Percentiles rank a stretch among this genome's conserved stretches.
Evolutionary conservation across 2,797 vertebrate genomes (phyloP).

Genomic region (Oreortyx pictus): DNA sequence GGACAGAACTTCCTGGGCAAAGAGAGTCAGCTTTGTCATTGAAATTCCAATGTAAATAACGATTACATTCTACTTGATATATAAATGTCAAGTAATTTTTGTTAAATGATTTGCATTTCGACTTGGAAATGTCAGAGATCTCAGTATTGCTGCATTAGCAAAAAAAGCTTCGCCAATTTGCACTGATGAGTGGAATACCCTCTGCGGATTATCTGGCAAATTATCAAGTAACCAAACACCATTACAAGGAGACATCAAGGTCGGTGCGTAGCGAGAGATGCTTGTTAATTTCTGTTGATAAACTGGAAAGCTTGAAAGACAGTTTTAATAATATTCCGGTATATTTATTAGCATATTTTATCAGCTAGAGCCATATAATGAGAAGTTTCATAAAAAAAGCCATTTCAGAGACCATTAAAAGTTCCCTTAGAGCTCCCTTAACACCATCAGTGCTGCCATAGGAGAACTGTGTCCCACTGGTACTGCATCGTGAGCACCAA

Average conservation of each 20-base stretch:
- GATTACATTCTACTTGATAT: constrained; percentile 36
- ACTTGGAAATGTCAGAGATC: constrained; percentile 42
- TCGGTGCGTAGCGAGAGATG: neutral
- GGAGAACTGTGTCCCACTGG: neutral
- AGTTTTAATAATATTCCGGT: constrained; percentile 30
- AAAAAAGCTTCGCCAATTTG: neutral
- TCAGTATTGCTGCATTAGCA: constrained; percentile 7
- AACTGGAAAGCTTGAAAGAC: constrained; percentile 18
- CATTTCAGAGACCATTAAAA: neutral
- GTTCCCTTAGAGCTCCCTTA: neutral
- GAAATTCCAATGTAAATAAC: constrained; percentile 33
- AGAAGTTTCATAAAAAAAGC: neutral
- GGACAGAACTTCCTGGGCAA: neutral
- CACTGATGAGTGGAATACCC: constrained; percentile 12
- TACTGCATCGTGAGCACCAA: accelerated
- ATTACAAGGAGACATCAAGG: constrained; percentile 56
- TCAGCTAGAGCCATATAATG: neutral
- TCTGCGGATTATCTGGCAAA: constrained; percentile 16
- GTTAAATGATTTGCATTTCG: constrained; percentile 22
- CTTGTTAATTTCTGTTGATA: constrained; percentile 64
- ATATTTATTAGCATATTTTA: neutral
- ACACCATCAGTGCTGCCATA: accelerated
- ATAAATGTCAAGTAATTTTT: constrained; percentile 51
- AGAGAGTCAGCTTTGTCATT: neutral
- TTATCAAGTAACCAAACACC: constrained; percentile 37